Base-by-base conservation (phyloP, 2,888 invertebrate species). In the Thymelicus lineola region DNA sequence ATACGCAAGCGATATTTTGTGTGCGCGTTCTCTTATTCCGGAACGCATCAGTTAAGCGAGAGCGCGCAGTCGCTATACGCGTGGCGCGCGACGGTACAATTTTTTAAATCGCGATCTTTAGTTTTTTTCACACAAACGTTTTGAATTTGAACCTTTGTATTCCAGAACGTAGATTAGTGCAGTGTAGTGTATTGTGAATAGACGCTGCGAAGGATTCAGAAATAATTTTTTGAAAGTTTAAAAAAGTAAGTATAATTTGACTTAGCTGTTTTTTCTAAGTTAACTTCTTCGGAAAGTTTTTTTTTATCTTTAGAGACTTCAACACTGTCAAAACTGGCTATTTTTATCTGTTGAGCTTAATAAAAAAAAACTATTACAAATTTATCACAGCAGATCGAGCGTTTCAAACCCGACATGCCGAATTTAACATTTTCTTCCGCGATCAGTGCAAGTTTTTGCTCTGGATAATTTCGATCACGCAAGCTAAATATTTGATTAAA, bases 21-120 rank as follows among this genome's bases (percentile, higher is more conserved):
- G 62, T 55, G 68, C 57, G 74, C 79, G 74, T 78, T 80, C 79
- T 76, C 76, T 75, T 73, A 70, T 68, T 62, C 68, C 77, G 75
- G 75, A 74, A 61, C 73, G 71, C 66, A 66, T 71, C 80, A 83
- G 82, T 82, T 75, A 73, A 72, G 76, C 72, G 77, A 77, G 77
- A 80, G 81, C 80, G 81, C 82, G 82, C 79, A 74, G 73, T 71
- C 63, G 75, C 63, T 12, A 71, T 67, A 62, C 77, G 80, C 77
- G 82, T 78, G 75, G 77, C 73, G 77, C 76, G 77, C 77, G 73
- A 72, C 73, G 68, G 67, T 67, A 74, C 70, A 74, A 36, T 14
- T 7, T 73, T 75, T 78, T 72, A 66, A 76, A 76, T 74, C 73
- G 74, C 76, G 74, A 75, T 69, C 71, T 72, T 74, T 73, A 70